Base-by-base conservation (phyloP, 2,113 vertebrate species). In the Neogale vison region DNA sequence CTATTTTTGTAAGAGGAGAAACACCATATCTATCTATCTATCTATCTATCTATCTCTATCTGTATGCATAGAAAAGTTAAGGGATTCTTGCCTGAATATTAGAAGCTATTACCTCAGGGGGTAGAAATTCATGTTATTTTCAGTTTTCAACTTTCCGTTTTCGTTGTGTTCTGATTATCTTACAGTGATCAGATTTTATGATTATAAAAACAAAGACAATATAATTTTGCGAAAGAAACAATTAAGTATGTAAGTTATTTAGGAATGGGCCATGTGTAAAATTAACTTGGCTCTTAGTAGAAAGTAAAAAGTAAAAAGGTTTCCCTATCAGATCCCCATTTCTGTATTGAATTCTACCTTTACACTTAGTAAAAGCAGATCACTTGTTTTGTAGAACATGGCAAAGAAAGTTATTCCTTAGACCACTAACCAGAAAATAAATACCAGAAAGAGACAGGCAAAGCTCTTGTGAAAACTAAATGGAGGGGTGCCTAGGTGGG, bases 121-220 rank as follows among this genome's bases (percentile, higher is more conserved):
- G 5, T 34, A 87, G 10, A 11, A 5, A 26, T 89, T 63, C 31
- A 23, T 69, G 31, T 82, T 80, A 42, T 91, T 85, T 89, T 95
- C 21, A 67, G 12, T 81, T 96, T 67, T 90, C 34, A 76, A 47
- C 4, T 61, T 93, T 80, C 82, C 74, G 12, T 23, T 59, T 47
- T 92, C 76, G 76, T 93, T 93, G 39, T 59, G 21, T 90, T 92
- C 29, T 85, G 31, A 87, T 92, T n/a, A 14, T 84, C 91, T 87
- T 63, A 55, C 0, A 65, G 7, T 21, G 5, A 88, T 31, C 1
- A 3, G 29, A 59, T 76, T 89, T 96, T 88, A 82, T 80, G 74
- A 69, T 77, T 91, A 72, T 71, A 39, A 95, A 84, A 93, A 89
- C 11, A 85, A 91, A 50, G 18, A 18, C 0, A 93, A n/a, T 24